These are phyloP conservation scores for Poeciliopsis presidionis DNA, from an alignment of 2,797 vertebrate genomes.

Conservation along the genomic window DNA sequence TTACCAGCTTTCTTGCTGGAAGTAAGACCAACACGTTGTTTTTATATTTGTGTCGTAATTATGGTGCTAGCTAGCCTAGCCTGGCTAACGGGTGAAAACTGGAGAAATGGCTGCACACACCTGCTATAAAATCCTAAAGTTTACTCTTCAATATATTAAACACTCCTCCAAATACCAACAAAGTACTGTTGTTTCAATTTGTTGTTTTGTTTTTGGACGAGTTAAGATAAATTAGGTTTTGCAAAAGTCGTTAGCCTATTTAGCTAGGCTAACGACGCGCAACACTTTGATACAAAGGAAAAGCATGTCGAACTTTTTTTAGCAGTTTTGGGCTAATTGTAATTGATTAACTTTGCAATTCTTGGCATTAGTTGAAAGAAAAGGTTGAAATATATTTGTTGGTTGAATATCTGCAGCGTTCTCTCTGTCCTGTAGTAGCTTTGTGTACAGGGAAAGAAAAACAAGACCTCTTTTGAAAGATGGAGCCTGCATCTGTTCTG, in stretches of 20 bases:
- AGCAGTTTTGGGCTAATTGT: neutral
- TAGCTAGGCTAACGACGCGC: neutral
- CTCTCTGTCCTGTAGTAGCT: slow-evolving; percentile 27
- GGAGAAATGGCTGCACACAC: neutral
- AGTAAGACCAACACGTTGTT: neutral
- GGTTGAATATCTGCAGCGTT: slow-evolving; percentile 23
- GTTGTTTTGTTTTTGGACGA: neutral
- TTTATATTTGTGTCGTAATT: neutral
- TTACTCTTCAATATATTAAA: neutral
- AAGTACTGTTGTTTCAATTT: neutral
- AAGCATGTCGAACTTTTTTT: slow-evolving; percentile 10
- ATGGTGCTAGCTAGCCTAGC: neutral
- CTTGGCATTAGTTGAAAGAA: slow-evolving; percentile 19
- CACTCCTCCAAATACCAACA: neutral
- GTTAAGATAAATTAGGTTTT: neutral
- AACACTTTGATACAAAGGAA: neutral
- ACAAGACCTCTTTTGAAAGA: slow-evolving; percentile 34
- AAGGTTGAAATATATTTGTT: slow-evolving; percentile 46
- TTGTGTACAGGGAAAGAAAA: slow-evolving; percentile 42
- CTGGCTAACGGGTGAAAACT: neutral
- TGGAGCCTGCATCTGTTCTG: slow-evolving; percentile 63
- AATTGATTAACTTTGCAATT: neutral
- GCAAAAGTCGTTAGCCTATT: neutral
- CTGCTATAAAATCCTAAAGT: neutral
- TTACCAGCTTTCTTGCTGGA: slow-evolving; percentile 11